Base-by-base conservation (phyloP, 2,888 invertebrate genomes). In the Idaea straminata region DNA sequence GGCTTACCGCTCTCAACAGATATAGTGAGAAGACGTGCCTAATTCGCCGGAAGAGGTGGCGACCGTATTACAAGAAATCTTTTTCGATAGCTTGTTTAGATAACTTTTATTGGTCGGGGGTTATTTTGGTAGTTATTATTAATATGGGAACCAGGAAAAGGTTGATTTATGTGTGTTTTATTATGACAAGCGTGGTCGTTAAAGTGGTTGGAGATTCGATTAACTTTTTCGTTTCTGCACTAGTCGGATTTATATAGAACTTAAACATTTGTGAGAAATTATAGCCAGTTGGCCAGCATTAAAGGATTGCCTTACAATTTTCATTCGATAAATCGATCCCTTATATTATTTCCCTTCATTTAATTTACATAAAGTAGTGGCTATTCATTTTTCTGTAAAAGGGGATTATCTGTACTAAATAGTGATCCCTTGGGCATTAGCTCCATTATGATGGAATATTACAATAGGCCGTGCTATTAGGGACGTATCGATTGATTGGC, bases 381-480 rank as follows among this genome's bases (percentile, higher is more conserved):
- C 84, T 75, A 88, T 88, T 87, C 85, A 84, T 89, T 89, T 91
- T 91, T 91, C 85, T 90, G 85, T 91, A 85, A 86, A 88, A 85
- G 87, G 86, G 87, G 90, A 88, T 91, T 91, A 91, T 86, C 84
- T 78, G 75, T 80, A 83, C 85, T 86, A 84, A 89, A 85, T 87
- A 88, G 85, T 83, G 83, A 83, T 87, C 91, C 86, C 87, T 61
- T 64, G 85, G 80, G 89, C 73, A 85, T 89, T 86, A 82, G 78
- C 77, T 82, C 81, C 79, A 87, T 90, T 91, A 83, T 86, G 71
- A 78, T 77, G 71, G 66, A 74, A 70, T 68, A 47, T 47, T 77
- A 77, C 79, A 83, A 80, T 83, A 76, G 79, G 76, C 78, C 77
- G 79, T 72, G 76, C 70, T 72, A 76, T 76, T 74, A 75, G 73